phyloP scores from a whole-genome alignment of 2,113 vertebrate species.

The Caloenas nicobarica region DNA sequence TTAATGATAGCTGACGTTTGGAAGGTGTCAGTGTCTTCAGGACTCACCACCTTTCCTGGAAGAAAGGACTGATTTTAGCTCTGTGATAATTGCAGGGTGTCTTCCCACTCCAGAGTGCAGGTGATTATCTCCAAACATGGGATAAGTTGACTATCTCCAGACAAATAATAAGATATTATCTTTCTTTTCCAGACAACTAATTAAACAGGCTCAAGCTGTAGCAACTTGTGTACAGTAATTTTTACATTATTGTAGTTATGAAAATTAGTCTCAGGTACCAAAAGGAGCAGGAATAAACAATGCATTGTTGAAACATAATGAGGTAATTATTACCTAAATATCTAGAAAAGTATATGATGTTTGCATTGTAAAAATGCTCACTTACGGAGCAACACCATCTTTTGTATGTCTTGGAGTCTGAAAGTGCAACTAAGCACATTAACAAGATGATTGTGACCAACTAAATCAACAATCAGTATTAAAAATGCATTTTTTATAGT shows the following conservation, averaged over 20 bases:
- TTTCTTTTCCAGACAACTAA: constrained; percentile 42
- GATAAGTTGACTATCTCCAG: constrained; percentile 1
- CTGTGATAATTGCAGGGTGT: constrained; percentile 4
- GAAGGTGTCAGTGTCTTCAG: constrained; percentile 3
- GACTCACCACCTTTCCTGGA: neutral
- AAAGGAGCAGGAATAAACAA: constrained; percentile 16
- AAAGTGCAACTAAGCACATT: neutral
- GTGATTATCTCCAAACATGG: constrained; percentile 52
- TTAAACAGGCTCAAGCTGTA: constrained; percentile 30
- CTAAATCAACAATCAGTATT: neutral
- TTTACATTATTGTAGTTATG: constrained; percentile 3
- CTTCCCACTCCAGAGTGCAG: constrained; percentile 1
- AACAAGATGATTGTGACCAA: neutral
- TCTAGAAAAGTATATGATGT: neutral
- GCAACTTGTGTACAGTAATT: constrained; percentile 28
- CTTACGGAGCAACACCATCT: neutral
- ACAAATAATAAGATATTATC: constrained; percentile 47
- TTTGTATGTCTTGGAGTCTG: neutral
- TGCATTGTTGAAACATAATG: constrained; percentile 18
- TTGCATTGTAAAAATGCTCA: neutral
- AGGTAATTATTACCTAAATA: constrained; percentile 48
- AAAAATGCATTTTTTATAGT: neutral
- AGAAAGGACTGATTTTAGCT: neutral
- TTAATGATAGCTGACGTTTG: neutral
- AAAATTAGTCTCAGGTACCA: constrained; percentile 38